These are phyloP conservation scores for Petrolisthes cinctipes DNA, from an alignment of 2,888 invertebrate species.

Conservation along the genomic window DNA sequence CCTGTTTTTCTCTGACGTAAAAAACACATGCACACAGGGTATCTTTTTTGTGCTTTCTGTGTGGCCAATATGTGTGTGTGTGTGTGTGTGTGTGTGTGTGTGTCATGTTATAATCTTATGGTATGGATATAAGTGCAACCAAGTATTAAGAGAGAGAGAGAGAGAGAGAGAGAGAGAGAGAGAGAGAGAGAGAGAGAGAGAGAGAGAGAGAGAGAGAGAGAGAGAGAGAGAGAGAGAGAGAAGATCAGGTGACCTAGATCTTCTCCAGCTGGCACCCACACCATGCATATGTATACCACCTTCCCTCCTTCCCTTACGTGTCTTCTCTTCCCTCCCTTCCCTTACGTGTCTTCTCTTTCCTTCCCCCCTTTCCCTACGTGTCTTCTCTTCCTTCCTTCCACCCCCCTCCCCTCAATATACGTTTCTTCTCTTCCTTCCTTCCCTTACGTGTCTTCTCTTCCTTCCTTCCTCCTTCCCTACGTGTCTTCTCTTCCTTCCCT, in stretches of 20 bases:
- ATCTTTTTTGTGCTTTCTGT: slow-evolving; percentile 5
- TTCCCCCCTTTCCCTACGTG: background rate
- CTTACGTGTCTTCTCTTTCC: background rate
- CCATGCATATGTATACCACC: background rate
- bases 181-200: slow-evolving; percentile 11
- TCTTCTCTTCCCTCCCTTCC: background rate
- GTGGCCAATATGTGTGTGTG: background rate
- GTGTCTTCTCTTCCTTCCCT: background rate
- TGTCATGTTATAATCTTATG: background rate
- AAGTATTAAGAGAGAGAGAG: slow-evolving; percentile 4
- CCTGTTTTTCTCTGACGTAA: background rate
- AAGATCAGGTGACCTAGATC: background rate
- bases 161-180: slow-evolving; percentile 12
- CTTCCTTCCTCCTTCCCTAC: background rate
- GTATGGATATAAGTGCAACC: background rate
- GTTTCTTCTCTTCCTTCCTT: background rate
- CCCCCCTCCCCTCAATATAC: background rate
- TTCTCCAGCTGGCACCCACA: background rate
- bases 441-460: background rate
- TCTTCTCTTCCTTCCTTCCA: slow-evolving; percentile 4
- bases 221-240: background rate
- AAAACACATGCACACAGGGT: background rate
- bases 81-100: slow-evolving; percentile 1
- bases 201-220: slow-evolving; percentile 5
- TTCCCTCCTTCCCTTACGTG: background rate